phyloP scores from a whole-genome alignment of 2,113 vertebrate genomes.

The Origma solitaria region DNA sequence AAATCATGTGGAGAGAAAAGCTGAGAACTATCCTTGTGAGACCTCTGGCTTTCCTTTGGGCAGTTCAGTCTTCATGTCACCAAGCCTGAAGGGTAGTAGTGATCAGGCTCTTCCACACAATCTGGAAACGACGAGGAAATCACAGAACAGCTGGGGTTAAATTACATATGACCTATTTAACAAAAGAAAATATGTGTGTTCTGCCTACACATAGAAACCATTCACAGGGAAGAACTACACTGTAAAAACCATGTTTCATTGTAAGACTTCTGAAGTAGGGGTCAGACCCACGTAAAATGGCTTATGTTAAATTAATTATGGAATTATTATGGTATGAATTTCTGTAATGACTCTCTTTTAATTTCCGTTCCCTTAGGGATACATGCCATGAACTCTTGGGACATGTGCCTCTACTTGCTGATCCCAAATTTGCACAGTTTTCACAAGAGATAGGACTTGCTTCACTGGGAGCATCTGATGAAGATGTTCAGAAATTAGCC shows the following conservation, averaged over 20 bases:
- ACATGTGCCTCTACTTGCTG: slow-evolving; percentile 93
- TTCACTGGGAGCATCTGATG: slow-evolving; percentile 91
- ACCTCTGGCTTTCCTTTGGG: background rate
- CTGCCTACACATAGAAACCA: background rate
- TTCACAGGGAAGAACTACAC: background rate
- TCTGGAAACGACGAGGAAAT: background rate
- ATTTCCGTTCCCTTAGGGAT: slow-evolving; percentile 77
- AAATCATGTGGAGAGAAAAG: background rate
- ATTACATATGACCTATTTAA: background rate
- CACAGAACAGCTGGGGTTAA: background rate
- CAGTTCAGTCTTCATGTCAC: background rate
- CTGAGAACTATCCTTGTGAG: background rate
- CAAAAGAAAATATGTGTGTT: background rate
- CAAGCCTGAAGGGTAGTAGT: background rate
- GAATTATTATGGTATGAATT: background rate
- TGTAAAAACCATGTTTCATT: background rate
- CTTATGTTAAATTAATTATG: background rate
- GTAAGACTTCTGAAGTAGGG: background rate
- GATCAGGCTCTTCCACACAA: background rate
- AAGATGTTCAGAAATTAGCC: slow-evolving; percentile 95
- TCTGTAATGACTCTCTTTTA: background rate
- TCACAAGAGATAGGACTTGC: slow-evolving; percentile 97
- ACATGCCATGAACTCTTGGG: slow-evolving; percentile 96
- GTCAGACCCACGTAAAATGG: background rate
- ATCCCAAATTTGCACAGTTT: slow-evolving; percentile 96